These are phyloP conservation scores for Cyprinus carpio DNA, from an alignment of 2,113 vertebrate genomes.

Conservation along the genomic window DNA sequence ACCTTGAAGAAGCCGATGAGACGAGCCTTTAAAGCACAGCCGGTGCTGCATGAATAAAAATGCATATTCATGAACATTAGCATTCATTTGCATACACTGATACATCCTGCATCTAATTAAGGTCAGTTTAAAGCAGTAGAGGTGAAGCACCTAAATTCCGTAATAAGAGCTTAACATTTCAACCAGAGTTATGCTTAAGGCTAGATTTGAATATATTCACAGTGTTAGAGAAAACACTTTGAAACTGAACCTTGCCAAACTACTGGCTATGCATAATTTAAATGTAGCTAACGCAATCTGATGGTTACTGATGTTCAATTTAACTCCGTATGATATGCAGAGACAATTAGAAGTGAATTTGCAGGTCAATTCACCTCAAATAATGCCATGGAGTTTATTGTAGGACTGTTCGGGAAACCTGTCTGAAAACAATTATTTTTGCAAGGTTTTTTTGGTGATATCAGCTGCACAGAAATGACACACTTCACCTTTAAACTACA, in stretches of 20 bases:
- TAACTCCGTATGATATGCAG: background rate
- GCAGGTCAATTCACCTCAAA: background rate
- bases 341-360: background rate
- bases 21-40: background rate
- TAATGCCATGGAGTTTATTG: background rate
- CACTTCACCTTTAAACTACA: background rate
- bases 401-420: background rate
- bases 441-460: background rate
- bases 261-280: background rate
- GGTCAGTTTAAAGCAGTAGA: conserved; percentile 31
- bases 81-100: conserved; percentile 34
- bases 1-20: background rate
- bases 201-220: background rate
- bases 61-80: conserved; percentile 31
- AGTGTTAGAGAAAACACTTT: conserved; percentile 3
- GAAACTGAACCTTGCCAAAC: background rate
- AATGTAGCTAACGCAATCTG: background rate
- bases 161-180: background rate
- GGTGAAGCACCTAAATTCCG: background rate
- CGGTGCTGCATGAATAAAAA: conserved; percentile 28
- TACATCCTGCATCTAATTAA: background rate
- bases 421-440: background rate
- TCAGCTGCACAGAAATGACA: background rate
- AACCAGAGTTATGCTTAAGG: background rate
- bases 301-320: background rate